Evolutionary conservation across 2,888 invertebrate genomes (phyloP).

Genomic region (Philaethria dido): DNA sequence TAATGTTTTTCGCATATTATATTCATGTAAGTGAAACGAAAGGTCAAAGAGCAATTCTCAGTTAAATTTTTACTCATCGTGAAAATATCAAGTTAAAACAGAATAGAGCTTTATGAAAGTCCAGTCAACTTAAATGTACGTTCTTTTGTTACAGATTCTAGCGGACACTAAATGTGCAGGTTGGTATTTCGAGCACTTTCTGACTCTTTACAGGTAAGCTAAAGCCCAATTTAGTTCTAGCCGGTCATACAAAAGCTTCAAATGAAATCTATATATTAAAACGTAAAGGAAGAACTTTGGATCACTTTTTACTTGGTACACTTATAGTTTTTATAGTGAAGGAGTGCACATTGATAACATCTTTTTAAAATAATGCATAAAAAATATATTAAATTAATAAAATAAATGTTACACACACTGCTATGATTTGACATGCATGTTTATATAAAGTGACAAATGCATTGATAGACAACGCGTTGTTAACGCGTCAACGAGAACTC

Average conservation of each 20-base stretch:
- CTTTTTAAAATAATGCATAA: too few relatives aligned
- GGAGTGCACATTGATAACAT: too few relatives aligned
- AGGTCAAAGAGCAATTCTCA: background rate
- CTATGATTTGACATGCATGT: too few relatives aligned
- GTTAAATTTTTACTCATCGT: background rate
- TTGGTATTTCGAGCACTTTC: constrained; percentile 18
- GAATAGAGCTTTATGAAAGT: constrained; percentile 8
- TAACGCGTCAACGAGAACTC: too few relatives aligned
- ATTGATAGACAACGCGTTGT: too few relatives aligned
- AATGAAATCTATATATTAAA: too few relatives aligned
- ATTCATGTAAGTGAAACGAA: background rate
- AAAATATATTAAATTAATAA: too few relatives aligned
- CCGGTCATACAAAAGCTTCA: background rate
- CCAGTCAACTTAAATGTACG: background rate
- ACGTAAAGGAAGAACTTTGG: too few relatives aligned
- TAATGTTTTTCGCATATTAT: background rate
- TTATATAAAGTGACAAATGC: too few relatives aligned
- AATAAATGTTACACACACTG: too few relatives aligned
- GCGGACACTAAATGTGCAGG: constrained; percentile 12
- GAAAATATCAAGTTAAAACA: constrained; percentile 4
- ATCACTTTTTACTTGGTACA: too few relatives aligned
- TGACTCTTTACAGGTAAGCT: background rate
- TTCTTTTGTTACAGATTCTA: constrained; percentile 1
- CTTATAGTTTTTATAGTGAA: too few relatives aligned
- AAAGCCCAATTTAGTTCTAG: background rate